Conservation (phyloP, 2,113 vertebrate genomes). For the Probosciger aterrimus region DNA sequence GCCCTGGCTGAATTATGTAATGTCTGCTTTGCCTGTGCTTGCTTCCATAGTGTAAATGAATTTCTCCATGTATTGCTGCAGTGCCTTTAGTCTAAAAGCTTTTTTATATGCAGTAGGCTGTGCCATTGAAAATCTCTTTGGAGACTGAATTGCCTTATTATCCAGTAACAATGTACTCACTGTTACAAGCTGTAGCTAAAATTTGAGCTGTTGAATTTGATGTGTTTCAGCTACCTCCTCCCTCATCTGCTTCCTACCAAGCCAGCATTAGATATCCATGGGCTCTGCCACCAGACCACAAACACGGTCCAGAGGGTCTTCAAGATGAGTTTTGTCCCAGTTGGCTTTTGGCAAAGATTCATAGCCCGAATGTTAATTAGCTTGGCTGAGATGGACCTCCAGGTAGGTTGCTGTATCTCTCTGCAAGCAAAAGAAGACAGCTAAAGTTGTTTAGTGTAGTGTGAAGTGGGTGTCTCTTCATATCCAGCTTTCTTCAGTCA, state of each 20-base stretch:
- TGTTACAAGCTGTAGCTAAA: background rate
- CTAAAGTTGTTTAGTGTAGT: background rate
- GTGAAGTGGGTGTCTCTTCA: background rate
- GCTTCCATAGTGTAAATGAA: conserved; percentile 38
- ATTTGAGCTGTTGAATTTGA: background rate
- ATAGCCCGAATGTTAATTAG: conserved; percentile 97
- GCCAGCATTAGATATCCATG: conserved; percentile 88
- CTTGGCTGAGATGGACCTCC: conserved; percentile 93
- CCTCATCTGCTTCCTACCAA: conserved; percentile 95
- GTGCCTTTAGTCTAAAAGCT: conserved; percentile 20
- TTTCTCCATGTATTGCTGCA: conserved; percentile 41
- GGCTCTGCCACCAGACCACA: conserved; percentile 78
- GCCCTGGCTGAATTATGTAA: conserved; percentile 43
- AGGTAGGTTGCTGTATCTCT: conserved; percentile 75
- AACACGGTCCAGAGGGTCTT: conserved; percentile 92
- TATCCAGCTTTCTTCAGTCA: background rate
- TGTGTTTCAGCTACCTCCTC: conserved; percentile 87
- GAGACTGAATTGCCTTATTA: conserved; percentile 22
- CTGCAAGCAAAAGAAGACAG: background rate
- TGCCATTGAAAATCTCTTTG: conserved; percentile 47
- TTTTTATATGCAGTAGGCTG: conserved; percentile 50
- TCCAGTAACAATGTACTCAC: conserved; percentile 32
- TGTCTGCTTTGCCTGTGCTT: conserved; percentile 50
- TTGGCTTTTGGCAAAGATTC: conserved; percentile 97
- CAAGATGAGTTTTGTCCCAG: conserved; percentile 97